Conservation (phyloP, 1,140 invertebrate genomes). For the Theocolax elegans region DNA sequence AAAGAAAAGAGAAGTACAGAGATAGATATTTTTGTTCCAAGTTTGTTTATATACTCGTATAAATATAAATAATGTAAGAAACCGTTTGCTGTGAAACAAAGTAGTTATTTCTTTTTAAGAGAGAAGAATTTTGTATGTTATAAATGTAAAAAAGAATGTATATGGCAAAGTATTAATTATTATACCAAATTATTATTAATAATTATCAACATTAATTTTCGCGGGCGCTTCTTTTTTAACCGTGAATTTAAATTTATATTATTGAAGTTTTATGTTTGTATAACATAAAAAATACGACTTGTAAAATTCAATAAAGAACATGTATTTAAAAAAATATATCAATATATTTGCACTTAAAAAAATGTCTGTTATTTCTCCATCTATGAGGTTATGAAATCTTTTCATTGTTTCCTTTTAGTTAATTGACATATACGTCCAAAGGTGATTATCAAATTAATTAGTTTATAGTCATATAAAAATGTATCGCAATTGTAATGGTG, state of each 20-base stretch:
- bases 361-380: no score
- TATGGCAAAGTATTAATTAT: constrained; percentile 23
- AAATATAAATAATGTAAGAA: constrained; percentile 26
- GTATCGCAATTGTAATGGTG: no score
- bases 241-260: neutral
- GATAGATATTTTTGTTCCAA: constrained; percentile 29
- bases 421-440: no score
- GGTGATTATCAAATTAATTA: no score
- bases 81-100: constrained; percentile 26
- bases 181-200: neutral
- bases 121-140: constrained; percentile 28
- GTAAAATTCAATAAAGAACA: constrained; percentile 35
- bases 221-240: neutral
- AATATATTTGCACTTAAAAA: constrained; percentile 40
- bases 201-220: neutral
- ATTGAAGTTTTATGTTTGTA: constrained; percentile 14
- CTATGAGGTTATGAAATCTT: no score
- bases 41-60: constrained; percentile 27
- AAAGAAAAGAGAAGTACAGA: neutral
- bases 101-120: constrained; percentile 39
- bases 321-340: constrained; percentile 37
- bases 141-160: constrained; percentile 27
- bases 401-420: no score
- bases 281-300: neutral
- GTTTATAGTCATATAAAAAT: no score